Evolutionary conservation across 2,888 invertebrate genomes (phyloP), one percentile per base, ranked within the genome.

Genomic region (Mamestra brassicae): DNA sequence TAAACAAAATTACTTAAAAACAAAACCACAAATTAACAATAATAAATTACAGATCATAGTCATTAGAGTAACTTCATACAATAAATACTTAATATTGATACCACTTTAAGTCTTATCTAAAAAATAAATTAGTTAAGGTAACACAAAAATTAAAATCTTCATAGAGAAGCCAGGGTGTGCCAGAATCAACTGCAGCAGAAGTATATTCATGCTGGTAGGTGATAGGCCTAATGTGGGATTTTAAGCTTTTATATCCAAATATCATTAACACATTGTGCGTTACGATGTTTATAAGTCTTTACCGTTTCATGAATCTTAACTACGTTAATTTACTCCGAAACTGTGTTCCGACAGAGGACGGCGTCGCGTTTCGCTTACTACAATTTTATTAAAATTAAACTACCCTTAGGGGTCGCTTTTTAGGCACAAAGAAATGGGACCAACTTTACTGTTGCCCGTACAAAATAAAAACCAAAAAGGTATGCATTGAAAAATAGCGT

Each of bases 321-420:
- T 74, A 69, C 7, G 34, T 70, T 52, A 58, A 52, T 52, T 62
- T 52, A 52, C 8, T 36, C 42, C 80, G 80, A 70, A 80, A 81
- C 80, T 60, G n/a, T 45, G 84, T 84, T 70, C 55, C 61, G 84
- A 80, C 60, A 62, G 65, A 38, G 81, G 81, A 81, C 81, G 81
- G 81, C 75, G 50, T 54, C 80, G 60, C 60, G 47, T 70, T 70
- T 36, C 13, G 61, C 62, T 66, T 52, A 80, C 42, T 10, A 61
- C 11, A 57, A 38, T 54, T 75, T 75, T 38, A 47, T 60, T 54
- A 38, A 74, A 75, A 45, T 36, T 11, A 45, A 45, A 62, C 45
- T 42, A 61, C 5, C 17, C 13, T 26, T 2, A 13, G 3, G 42
- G 13, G 7, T n/a, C 15, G 26, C 11, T 47, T 38, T 38, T 38